Evolutionary conservation across 2,888 invertebrate species (phyloP), one percentile per base, ranked within the genome.

Genomic region (Drosophila incognita): DNA sequence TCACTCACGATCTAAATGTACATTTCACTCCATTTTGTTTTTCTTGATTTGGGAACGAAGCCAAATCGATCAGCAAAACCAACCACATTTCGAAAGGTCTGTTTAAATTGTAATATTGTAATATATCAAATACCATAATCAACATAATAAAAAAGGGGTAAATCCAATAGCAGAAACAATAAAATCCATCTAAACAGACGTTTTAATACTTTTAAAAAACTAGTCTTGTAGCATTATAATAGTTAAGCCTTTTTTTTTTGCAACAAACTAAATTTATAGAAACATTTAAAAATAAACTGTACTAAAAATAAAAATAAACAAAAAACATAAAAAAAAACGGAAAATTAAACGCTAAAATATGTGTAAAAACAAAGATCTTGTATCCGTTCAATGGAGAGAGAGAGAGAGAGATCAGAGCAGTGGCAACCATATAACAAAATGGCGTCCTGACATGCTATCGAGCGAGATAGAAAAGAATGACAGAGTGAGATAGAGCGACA

Each of bases 201-300:
- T 73, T 79, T 81, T 84, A 51, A 53, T 72, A 69, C 61, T 67
- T 74, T 71, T 66, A 74, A 82, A 87, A 73, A 68, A 74, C 89
- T 85, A 89, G 85, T 85, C 87, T 73, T 56, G 66, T 87, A 89
- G 82, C 71, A 79, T 74, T 84, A 87, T 81, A 69, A 65, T 81
- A 89, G 71, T 73, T 86, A 89, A 86, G 87, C 42, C 42, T 62
- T 61, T 65, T 65, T 27, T 27, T 81, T 86, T 82, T 73, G 68
- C 59, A 63, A 61, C 33, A 70, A 68, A 68, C 59, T 68, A 69
- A 71, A 63, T 54, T 68, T 77, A 69, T 54, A 68, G 21, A 52
- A 59, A 57, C 56, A 18, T 58, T 69, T 51, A 63, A 64, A 52
- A 49, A n/a, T 18, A 56, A 35, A 35, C 38, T 52, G 36, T 62